These are phyloP conservation scores for Agrochola lota DNA, from an alignment of 2,888 invertebrate species.

Conservation along the genomic window DNA sequence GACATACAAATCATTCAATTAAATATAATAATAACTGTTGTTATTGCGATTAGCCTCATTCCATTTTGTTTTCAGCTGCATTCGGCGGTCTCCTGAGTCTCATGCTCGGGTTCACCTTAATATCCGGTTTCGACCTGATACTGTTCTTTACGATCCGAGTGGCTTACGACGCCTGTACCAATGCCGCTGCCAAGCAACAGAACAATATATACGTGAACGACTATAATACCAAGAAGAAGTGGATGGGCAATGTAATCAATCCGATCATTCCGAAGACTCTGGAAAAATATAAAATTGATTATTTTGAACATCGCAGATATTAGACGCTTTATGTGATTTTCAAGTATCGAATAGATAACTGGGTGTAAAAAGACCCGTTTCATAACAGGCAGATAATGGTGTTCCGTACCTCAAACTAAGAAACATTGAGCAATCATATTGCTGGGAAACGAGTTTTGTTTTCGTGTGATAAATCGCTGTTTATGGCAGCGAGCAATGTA, in stretches of 20 bases:
- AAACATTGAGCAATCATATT: neutral
- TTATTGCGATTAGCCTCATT: neutral
- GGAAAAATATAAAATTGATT: conserved; percentile 19
- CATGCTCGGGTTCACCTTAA: conserved; percentile 93
- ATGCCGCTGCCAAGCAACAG: neutral
- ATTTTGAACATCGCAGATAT: conserved; percentile 35
- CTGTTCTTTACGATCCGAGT: conserved; percentile 91
- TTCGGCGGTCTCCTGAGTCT: conserved; percentile 93
- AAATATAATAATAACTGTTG: neutral
- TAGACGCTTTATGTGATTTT: conserved; percentile 22
- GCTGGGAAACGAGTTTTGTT: neutral
- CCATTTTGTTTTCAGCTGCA: conserved; percentile 89
- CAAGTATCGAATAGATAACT: neutral
- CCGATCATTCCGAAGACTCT: conserved; percentile 1
- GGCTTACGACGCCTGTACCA: conserved; percentile 76
- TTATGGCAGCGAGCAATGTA: neutral
- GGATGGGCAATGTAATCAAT: conserved; percentile 32
- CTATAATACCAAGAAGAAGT: conserved; percentile 43
- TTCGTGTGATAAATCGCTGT: neutral
- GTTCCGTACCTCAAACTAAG: neutral
- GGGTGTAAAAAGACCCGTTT: neutral
- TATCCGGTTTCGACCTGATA: conserved; percentile 92
- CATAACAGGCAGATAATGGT: neutral
- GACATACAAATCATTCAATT: neutral
- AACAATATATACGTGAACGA: conserved; percentile 55